These are phyloP conservation scores for Tachina fera DNA, from an alignment of 2,888 invertebrate species.

Conservation along the genomic window DNA sequence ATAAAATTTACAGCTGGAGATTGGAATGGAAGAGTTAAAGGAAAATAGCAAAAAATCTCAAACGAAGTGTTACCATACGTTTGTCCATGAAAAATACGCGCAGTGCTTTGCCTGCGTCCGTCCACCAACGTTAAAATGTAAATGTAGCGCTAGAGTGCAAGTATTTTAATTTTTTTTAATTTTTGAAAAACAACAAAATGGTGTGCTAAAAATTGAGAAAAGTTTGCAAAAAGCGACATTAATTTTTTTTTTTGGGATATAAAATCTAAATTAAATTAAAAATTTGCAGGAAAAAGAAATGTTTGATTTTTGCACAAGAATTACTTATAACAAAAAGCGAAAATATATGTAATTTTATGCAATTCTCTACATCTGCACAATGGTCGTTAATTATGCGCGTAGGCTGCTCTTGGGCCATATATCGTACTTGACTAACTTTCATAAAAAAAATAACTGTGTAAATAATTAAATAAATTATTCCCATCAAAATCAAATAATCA, in stretches of 20 bases:
- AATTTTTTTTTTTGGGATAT: too few species aligned
- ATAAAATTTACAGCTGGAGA: conserved; percentile 30
- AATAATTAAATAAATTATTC: conserved; percentile 10
- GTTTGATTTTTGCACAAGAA: background rate
- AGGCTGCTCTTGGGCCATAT: conserved; percentile 42
- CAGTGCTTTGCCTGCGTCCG: conserved; percentile 71
- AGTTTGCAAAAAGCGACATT: background rate
- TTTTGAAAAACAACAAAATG: conserved; percentile 23
- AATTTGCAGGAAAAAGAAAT: background rate
- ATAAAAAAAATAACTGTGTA: background rate
- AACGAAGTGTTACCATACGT: conserved; percentile 59
- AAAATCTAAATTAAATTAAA: conserved; percentile 2
- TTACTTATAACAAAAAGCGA: conserved; percentile 8
- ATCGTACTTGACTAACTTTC: conserved; percentile 12
- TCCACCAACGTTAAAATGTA: conserved; percentile 59
- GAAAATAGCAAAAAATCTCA: background rate
- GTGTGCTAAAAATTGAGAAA: background rate
- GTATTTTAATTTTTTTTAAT: background rate
- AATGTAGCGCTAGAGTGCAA: conserved; percentile 53
- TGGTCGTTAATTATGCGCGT: conserved; percentile 25
- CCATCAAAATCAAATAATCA: conserved; percentile 17
- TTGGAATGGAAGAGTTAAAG: background rate
- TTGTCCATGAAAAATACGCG: conserved; percentile 56
- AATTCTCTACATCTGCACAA: too few species aligned
- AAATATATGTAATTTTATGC: conserved; percentile 49